Evolutionary conservation across 2,888 invertebrate species (phyloP).

Genomic region (Sipha maydis): DNA sequence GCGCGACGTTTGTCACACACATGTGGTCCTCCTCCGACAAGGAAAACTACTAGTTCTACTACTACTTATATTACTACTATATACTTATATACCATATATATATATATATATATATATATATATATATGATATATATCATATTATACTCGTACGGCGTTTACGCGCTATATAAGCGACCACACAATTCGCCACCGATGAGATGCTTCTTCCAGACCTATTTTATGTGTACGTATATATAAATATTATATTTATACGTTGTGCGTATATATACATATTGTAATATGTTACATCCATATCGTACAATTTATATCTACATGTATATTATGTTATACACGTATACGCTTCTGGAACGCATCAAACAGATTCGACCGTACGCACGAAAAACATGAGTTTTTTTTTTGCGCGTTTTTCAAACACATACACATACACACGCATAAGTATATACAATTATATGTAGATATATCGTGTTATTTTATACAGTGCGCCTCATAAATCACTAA

Average conservation of each 20-base stretch:
- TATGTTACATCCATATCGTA: neutral
- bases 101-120: neutral
- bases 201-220: conserved; percentile 7
- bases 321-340: neutral
- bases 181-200: conserved; percentile 26
- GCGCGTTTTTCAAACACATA: neutral
- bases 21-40: conserved; percentile 7
- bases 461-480: neutral
- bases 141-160: too few species aligned
- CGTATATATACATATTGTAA: neutral
- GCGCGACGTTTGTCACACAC: conserved; percentile 5
- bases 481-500: conserved; percentile 35
- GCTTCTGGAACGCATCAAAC: conserved; percentile 42
- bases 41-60: too few species aligned
- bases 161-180: conserved; percentile 11
- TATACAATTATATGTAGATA: neutral
- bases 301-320: neutral
- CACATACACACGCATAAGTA: neutral
- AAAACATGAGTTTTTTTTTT: conserved; percentile 19
- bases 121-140: too few species aligned
- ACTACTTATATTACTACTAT: neutral
- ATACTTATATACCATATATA: neutral
- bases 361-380: neutral
- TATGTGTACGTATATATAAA: neutral
- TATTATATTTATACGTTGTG: too few species aligned